Evolutionary conservation across 2,888 invertebrate species (phyloP).

Genomic region (Drosophila mimetica): DNA sequence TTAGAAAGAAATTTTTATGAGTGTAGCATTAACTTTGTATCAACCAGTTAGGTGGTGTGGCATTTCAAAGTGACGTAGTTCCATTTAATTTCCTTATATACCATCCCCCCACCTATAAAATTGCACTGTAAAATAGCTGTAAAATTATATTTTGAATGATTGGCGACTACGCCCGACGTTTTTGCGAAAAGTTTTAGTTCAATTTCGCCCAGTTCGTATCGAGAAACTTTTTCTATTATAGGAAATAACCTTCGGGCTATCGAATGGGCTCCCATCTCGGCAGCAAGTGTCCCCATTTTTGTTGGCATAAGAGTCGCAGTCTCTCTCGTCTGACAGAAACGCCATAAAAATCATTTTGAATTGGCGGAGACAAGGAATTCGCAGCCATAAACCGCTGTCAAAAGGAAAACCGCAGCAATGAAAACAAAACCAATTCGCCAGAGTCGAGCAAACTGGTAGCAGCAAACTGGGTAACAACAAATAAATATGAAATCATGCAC

Average conservation of each 20-base stretch:
- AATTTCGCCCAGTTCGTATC: constrained; percentile 23
- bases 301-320: constrained; percentile 16
- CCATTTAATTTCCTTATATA: neutral
- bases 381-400: constrained; percentile 38
- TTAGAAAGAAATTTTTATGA: too few species aligned
- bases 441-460: constrained; percentile 43
- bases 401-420: constrained; percentile 38
- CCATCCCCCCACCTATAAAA: neutral
- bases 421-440: constrained; percentile 48
- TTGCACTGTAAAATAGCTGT: constrained; percentile 8
- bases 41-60: too few species aligned
- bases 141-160: constrained; percentile 28
- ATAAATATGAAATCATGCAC: constrained; percentile 69
- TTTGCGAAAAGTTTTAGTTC: constrained; percentile 29
- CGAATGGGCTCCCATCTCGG: too few species aligned
- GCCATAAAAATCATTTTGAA: constrained; percentile 43
- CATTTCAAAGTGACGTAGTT: constrained; percentile 3
- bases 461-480: constrained; percentile 53
- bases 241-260: constrained; percentile 27
- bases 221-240: constrained; percentile 37
- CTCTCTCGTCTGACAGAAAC: constrained; percentile 28
- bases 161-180: constrained; percentile 23
- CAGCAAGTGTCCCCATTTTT: constrained; percentile 16
- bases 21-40: too few species aligned
- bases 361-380: constrained; percentile 32